Conservation (phyloP, 2,113 vertebrate species). For the Trogon melanurus region DNA sequence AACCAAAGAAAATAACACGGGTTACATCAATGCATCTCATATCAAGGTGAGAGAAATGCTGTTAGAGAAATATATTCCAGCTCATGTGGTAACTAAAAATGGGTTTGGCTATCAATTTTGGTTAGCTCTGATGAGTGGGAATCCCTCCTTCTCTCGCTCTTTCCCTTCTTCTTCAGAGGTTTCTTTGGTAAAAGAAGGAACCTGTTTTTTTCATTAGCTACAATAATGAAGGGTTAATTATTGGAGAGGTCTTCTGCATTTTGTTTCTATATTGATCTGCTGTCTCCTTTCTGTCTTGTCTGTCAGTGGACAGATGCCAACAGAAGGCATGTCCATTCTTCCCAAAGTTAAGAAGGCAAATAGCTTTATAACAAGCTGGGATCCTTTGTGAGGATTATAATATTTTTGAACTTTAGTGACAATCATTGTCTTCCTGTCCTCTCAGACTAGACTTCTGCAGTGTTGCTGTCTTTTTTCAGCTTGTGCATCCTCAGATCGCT, state of each 20-base stretch:
- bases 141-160: not conserved
- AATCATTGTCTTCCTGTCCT: not conserved
- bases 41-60: conserved; percentile 81
- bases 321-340: not conserved
- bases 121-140: not conserved
- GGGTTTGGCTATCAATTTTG: not conserved
- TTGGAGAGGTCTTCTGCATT: not conserved
- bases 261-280: not conserved
- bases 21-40: conserved; percentile 97
- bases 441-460: not conserved
- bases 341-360: not conserved
- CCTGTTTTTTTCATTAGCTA: not conserved
- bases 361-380: not conserved
- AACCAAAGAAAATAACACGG: conserved; percentile 98
- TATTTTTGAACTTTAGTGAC: not conserved
- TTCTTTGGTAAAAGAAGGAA: not conserved
- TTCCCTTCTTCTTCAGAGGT: not conserved
- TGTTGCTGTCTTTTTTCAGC: not conserved
- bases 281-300: not conserved
- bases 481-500: not conserved
- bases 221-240: not conserved
- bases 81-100: not conserved
- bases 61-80: not conserved
- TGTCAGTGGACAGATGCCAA: not conserved
- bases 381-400: not conserved